Conservation (phyloP, 2,797 vertebrate species). For the Myiothlypis chrysogaster region DNA sequence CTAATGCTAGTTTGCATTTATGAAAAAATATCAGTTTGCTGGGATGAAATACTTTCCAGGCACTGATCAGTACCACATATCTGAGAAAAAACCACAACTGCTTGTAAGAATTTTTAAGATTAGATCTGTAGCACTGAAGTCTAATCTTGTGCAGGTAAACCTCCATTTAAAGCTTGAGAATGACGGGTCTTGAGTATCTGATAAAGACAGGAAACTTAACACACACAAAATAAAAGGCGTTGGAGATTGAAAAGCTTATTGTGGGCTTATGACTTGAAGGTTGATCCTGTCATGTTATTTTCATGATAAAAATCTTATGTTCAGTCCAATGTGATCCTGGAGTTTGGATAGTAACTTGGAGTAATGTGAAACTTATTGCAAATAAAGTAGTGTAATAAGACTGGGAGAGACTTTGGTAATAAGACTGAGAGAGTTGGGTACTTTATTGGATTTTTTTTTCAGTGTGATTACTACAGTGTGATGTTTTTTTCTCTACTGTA, state of each 20-base stretch:
- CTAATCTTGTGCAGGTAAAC: not conserved
- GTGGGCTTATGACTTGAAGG: not conserved
- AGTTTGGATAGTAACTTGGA: not conserved
- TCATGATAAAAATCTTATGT: not conserved
- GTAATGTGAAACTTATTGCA: not conserved
- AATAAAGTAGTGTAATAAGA: not conserved
- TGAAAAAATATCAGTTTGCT: not conserved
- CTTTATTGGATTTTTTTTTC: not conserved
- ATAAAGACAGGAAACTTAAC: not conserved
- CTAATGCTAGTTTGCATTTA: not conserved
- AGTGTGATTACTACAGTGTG: not conserved
- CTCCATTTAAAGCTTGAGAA: not conserved
- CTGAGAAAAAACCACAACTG: not conserved
- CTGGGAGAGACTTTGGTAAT: not conserved
- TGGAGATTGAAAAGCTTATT: not conserved
- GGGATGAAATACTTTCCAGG: not conserved
- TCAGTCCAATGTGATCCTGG: not conserved
- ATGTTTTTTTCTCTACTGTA: not conserved
- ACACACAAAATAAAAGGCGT: not conserved
- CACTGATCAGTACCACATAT: rapidly evolving
- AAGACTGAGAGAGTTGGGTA: not conserved
- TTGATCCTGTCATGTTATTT: not conserved
- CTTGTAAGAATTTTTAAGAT: not conserved
- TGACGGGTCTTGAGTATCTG: rapidly evolving
- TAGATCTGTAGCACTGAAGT: not conserved